Base-by-base conservation (phyloP, 2,113 vertebrate species). In the Phylloscopus trochilus region DNA sequence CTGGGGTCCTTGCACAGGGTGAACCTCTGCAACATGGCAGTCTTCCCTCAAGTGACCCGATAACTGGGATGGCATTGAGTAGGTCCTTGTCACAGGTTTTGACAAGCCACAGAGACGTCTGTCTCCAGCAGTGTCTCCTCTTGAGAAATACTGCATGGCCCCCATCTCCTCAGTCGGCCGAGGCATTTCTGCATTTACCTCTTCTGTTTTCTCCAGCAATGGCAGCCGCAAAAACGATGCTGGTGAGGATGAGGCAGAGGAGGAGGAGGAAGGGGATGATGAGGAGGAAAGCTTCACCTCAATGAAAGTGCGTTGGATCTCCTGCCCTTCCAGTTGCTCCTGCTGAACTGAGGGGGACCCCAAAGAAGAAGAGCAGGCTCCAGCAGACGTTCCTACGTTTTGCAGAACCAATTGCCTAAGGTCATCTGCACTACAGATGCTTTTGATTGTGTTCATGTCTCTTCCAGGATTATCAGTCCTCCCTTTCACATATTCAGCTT, bases 221-320 rank as follows among this genome's bases (percentile, higher is more conserved):
- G 89, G 87, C 30, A 92, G 82, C 2, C 87, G 96, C 83, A 97
- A 92, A 79, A 97, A 95, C 0, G 95, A 77, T n/a, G 97, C 90
- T 79, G 84, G 95, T 66, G 95, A 97, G 27, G 96, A 96, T 4
- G 96, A 94, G 15, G 89, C 68, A 81, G 96, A 96, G 66, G 97
- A 97, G 13, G 97, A 91, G 18, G 97, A 95, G 8, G 95, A 94
- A 26, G 96, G 87, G 33, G 95, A 93, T 5, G 96, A 94, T 8
- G 97, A 96, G 0, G 98, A 96, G 8, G 98, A 98, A 62, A 98
- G 96, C 30, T 95, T 98, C 31, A 98, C 98, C 68, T 98, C 94
- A 49, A 98, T 98, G 73, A 98, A 98, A 31, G 98, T 98, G 16
- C 98, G 97, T 47, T 98, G 98, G 46, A 96, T 98, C 77, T 98